These are phyloP conservation scores for Microcebus murinus DNA, from an alignment of 2,113 vertebrate genomes.

Conservation along the genomic window DNA sequence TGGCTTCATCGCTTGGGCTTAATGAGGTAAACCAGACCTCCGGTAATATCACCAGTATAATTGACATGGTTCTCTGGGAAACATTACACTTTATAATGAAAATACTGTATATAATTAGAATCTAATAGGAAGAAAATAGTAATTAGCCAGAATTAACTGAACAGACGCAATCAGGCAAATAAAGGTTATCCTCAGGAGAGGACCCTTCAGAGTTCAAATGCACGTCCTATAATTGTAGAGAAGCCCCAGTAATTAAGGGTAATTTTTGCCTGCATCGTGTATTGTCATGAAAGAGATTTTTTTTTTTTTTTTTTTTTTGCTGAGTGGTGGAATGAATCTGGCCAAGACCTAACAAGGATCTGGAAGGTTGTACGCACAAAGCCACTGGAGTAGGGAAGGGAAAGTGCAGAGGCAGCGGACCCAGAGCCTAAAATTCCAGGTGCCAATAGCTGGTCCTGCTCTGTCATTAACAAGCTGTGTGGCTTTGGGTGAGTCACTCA, in stretches of 20 bases:
- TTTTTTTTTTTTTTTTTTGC: not conserved
- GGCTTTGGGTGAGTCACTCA: not conserved
- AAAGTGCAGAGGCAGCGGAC: not conserved
- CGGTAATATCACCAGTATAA: conserved; percentile 85
- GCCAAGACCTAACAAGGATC: conserved; percentile 25
- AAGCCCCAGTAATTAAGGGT: conserved; percentile 86
- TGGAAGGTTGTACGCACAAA: not conserved
- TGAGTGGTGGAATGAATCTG: conserved; percentile 65
- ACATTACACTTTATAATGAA: conserved; percentile 90
- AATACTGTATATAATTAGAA: conserved; percentile 91
- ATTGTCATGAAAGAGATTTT: conserved; percentile 58
- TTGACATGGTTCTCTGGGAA: conserved; percentile 89
- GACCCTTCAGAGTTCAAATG: conserved; percentile 86
- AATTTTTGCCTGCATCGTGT: conserved; percentile 76
- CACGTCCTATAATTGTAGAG: conserved; percentile 84
- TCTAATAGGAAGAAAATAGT: conserved; percentile 91
- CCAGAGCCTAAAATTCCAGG: not conserved
- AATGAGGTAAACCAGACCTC: conserved; percentile 88
- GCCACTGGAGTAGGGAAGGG: not conserved
- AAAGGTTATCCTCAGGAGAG: conserved; percentile 89
- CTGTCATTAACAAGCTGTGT: not conserved
- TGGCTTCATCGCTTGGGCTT: conserved; percentile 76
- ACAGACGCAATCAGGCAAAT: conserved; percentile 90
- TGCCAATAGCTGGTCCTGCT: not conserved
- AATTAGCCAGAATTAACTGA: conserved; percentile 90